phyloP scores from a whole-genome alignment of 2,888 invertebrate genomes.

The Nemotelus nigrinus region DNA sequence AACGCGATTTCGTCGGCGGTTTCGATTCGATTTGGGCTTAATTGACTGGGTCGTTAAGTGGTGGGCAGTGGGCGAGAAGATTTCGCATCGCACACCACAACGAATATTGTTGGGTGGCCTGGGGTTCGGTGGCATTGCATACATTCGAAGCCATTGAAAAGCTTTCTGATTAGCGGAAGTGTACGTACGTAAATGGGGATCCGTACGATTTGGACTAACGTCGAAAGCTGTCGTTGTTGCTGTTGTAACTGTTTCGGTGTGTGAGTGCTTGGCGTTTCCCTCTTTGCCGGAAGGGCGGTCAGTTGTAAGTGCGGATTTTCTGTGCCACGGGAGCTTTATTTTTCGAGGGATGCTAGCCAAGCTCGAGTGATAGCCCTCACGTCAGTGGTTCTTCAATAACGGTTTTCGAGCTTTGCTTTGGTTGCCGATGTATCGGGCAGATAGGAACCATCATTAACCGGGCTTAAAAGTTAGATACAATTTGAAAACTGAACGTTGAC shows the following conservation, averaged over 20 bases:
- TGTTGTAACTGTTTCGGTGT: conserved; percentile 16
- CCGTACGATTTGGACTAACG: conserved; percentile 8
- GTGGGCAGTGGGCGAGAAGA: conserved; percentile 28
- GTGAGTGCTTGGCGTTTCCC: conserved; percentile 16
- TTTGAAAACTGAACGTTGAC: background rate
- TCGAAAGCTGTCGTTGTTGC: conserved; percentile 22
- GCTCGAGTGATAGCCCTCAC: no score
- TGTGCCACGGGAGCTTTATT: background rate
- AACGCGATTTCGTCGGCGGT: conserved; percentile 36
- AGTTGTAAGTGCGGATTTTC: conserved; percentile 20
- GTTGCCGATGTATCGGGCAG: background rate
- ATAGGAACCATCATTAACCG: background rate
- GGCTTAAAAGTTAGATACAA: background rate
- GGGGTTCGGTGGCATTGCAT: conserved; percentile 29
- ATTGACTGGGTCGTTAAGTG: background rate
- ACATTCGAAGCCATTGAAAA: conserved; percentile 14
- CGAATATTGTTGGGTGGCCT: conserved; percentile 13
- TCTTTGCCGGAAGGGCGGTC: conserved; percentile 20
- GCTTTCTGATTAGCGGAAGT: conserved; percentile 1
- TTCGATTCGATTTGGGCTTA: conserved; percentile 23
- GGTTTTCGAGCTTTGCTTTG: no score
- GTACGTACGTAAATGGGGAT: conserved; percentile 30
- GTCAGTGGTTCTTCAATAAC: no score
- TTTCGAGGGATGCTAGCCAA: conserved; percentile 5
- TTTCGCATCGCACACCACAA: conserved; percentile 22